Percentiles rank a stretch among this genome's conserved stretches.
Evolutionary conservation across 2,888 invertebrate species (phyloP).

Genomic region (Eupithecia insigniata): DNA sequence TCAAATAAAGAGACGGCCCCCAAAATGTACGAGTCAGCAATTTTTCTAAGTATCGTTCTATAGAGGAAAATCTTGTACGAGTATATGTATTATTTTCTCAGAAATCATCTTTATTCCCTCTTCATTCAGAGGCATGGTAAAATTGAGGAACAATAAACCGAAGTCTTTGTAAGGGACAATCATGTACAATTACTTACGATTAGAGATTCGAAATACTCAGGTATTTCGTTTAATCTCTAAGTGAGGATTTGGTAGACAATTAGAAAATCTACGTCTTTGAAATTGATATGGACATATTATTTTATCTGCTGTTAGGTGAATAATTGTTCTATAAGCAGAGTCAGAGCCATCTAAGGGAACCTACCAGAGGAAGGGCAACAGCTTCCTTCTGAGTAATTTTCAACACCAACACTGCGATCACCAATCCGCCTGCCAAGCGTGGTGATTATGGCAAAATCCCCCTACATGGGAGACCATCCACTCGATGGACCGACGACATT

Average conservation of each 20-base stretch:
- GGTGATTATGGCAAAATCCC: no score
- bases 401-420: no score
- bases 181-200: constrained; percentile 32
- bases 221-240: constrained; percentile 49
- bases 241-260: constrained; percentile 62
- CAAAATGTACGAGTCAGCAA: constrained; percentile 68
- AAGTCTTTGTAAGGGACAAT: constrained; percentile 66
- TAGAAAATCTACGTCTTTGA: constrained; percentile 33
- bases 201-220: no score
- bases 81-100: constrained; percentile 61
- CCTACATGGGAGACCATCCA: no score
- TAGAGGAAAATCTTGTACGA: constrained; percentile 64
- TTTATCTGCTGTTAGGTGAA: no score
- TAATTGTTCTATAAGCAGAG: neutral
- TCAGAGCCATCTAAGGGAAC: no score
- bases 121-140: constrained; percentile 54
- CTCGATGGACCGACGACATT: no score
- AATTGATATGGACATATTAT: neutral
- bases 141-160: constrained; percentile 59
- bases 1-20: constrained; percentile 70
- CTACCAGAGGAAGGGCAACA: no score
- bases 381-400: no score
- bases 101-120: constrained; percentile 58
- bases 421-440: no score
- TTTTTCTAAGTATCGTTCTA: constrained; percentile 61